Evolutionary conservation across 53 echinoderm and acorn worm genomes (phyloP).

Genomic region (Echinometra lucunter): DNA sequence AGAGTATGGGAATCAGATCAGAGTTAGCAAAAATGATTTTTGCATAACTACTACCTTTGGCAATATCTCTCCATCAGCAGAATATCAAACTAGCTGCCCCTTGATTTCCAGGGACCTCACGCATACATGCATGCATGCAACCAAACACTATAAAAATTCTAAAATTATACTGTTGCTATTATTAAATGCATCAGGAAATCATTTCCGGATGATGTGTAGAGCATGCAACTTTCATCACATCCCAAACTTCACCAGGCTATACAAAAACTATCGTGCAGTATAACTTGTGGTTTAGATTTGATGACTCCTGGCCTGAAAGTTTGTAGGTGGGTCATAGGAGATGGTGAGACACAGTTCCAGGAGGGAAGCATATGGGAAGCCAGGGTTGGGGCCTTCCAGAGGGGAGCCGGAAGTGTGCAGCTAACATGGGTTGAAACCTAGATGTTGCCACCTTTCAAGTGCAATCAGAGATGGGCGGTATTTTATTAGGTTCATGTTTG

Average conservation of each 20-base stretch:
- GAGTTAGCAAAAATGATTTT: no score
- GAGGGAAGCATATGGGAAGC: slow-evolving; percentile 50
- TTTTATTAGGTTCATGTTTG: not conserved
- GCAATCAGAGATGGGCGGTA: not conserved
- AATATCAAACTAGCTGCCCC: not conserved
- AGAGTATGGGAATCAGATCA: no score
- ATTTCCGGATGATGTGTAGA: slow-evolving; percentile 35
- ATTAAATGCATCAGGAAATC: slow-evolving; percentile 28
- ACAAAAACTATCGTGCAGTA: not conserved
- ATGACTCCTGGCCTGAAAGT: slow-evolving; percentile 5
- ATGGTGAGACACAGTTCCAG: slow-evolving; percentile 48
- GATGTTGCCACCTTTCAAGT: not conserved
- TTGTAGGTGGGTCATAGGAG: slow-evolving; percentile 48
- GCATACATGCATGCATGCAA: not conserved
- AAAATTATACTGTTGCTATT: slow-evolving; percentile 33
- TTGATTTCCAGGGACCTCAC: slow-evolving; percentile 33
- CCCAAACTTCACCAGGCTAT: slow-evolving; percentile 10
- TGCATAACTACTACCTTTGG: no score
- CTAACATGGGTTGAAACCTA: not conserved
- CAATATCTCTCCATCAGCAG: not conserved
- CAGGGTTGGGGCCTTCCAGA: slow-evolving; percentile 41
- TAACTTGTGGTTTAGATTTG: slow-evolving; percentile 37
- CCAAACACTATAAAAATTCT: not conserved
- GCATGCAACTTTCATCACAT: slow-evolving; percentile 34
- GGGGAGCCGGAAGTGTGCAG: not conserved